Conservation (phyloP, 2,888 invertebrate species). For the Graphium colonna region DNA sequence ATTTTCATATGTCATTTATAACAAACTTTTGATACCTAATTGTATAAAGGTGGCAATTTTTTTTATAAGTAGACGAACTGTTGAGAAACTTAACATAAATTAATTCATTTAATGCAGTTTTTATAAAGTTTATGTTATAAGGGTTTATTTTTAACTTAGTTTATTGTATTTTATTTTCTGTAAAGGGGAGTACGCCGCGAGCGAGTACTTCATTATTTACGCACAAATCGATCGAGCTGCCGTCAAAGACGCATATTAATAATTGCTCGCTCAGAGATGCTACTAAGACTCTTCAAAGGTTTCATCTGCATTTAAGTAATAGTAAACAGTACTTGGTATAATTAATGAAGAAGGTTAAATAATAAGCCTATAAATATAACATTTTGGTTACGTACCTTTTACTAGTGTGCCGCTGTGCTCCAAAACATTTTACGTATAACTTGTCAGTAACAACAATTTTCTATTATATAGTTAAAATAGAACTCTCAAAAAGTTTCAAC, state of each 20-base stretch:
- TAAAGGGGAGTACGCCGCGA: neutral
- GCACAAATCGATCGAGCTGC: slow-evolving; percentile 9
- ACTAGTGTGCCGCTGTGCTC: slow-evolving; percentile 4
- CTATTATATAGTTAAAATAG: slow-evolving; percentile 2
- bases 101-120: no score
- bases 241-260: slow-evolving; percentile 1
- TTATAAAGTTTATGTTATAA: no score
- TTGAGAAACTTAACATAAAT: no score
- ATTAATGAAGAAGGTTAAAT: neutral
- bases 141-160: no score
- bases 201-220: slow-evolving; percentile 14
- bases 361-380: neutral
- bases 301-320: neutral
- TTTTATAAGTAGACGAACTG: no score
- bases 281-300: neutral
- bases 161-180: slow-evolving; percentile 1
- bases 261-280: neutral
- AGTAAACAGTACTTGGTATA: neutral
- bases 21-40: no score
- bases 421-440: slow-evolving; percentile 9
- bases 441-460: neutral
- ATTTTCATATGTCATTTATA: no score
- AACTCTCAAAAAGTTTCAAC: slow-evolving; percentile 8
- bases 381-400: slow-evolving; percentile 15
- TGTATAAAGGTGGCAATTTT: no score